Evolutionary conservation across 2,888 invertebrate genomes (phyloP), one percentile per base, ranked within the genome.

Genomic region (Polymixis flavicincta): DNA sequence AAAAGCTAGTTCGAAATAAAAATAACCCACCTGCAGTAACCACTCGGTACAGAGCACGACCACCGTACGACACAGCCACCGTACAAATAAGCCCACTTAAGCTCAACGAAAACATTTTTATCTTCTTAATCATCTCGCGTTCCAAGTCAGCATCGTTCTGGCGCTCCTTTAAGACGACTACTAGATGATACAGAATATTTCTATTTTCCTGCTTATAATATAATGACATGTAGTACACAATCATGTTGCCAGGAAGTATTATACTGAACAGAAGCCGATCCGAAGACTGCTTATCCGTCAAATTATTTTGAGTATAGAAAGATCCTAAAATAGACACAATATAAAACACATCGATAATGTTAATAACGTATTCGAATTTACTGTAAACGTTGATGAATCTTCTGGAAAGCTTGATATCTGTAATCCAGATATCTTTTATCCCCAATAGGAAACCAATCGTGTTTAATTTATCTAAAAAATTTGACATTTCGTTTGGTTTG

Each of bases 91-190:
- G 25, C 28, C 54, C 32, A 42, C 2, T 19, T 13, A 81, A 32
- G 22, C n/a, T 59, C 0, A 73, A 25, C 8, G 65, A 72, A 50
- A 57, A 85, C 22, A 80, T 13, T 76, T 80, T 85, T 4, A 88
- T 77, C 52, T 84, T 88, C 61, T 59, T 80, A 9, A 85, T 77
- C 83, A 86, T 83, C 65, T 76, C 76, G 17, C 64, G 71, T 71
- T 87, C 87, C 17, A 82, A 67, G 7, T 48, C 67, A 9, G 59
- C 48, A 25, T 89, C 83, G 14, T 85, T 85, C 50, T 88, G 78
- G 17, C 60, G 70, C 11, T 68, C 70, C 70, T 87, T 88, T 50
- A 88, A 45, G 3, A 71, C 71, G 54, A 79, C 83, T 2, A 74
- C 75, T 17, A 89, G 50, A 9, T 80, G 45, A 42, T 82, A 83